Base-by-base conservation (phyloP, 2,888 invertebrate genomes). In the Synergus laeviventris region DNA sequence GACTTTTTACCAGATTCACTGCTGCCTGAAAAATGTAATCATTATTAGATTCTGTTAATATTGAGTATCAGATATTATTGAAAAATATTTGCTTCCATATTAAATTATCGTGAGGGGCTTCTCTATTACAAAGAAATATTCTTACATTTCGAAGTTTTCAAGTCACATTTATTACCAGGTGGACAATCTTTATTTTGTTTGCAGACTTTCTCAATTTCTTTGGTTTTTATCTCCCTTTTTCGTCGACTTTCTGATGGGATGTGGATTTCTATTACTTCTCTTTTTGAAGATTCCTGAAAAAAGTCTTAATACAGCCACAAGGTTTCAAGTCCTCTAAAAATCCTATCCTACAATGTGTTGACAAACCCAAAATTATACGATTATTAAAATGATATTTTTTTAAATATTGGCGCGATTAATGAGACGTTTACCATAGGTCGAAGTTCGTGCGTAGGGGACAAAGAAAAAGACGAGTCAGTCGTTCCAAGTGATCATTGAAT, bases 191-290 rank as follows among this genome's bases (percentile, higher is more conserved):
- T 42, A 54, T 86, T 79, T 14, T 60, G 78, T 62, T 75, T 78
- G 74, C 87, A 87, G 12, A 14, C 1, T 42, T 39, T 21, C 45
- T 12, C 54, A 14, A 21, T 4, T 60, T 1, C 54, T 24, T 64
- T 39, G 24, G 24, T 54, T 61, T 42, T 18, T 36, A 36, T 21
- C 18, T 76, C 80, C 62, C 76, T 76, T 7, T 78, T 18, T 49
- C 82, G 82, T 21, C 85, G 83, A 59, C 79, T 87, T 75, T 59
- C 74, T 70, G 83, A 81, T 21, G 84, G 81, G 2, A 87, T 74
- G 56, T 86, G 82, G 39, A 87, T 70, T 38, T 85, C 79, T 74
- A 87, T 75, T 70, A 87, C 75, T 84, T 84, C 80, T 70, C 61
- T 54, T 75, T 70, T 70, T 2, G 4, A 73, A 36, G n/a, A 9